Evolutionary conservation across 2,888 invertebrate genomes (phyloP).

Genomic region (Uloborus plumipes): DNA sequence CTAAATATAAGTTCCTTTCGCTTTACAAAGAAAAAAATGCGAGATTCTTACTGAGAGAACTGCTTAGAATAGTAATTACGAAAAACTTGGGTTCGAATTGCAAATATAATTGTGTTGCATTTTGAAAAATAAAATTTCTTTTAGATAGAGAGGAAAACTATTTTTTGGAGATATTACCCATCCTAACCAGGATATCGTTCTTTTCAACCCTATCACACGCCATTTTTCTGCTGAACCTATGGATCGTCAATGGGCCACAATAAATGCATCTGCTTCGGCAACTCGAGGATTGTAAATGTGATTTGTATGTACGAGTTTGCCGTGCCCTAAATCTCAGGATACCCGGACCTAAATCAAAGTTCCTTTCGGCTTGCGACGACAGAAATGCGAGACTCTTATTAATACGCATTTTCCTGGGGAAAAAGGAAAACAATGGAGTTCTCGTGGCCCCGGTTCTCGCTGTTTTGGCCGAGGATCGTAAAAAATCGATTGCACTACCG

Average conservation of each 20-base stretch:
- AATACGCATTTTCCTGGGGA: neutral
- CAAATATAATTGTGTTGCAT: too few species aligned
- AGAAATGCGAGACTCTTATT: conserved; percentile 37
- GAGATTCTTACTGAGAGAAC: conserved; percentile 16
- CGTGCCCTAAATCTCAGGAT: neutral
- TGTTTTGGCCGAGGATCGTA: too few species aligned
- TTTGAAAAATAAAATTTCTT: too few species aligned
- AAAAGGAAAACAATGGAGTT: too few species aligned
- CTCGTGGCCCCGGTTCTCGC: too few species aligned
- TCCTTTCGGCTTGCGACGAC: neutral
- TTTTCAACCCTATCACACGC: neutral
- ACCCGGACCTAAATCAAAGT: conserved; percentile 33
- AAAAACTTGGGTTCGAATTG: too few species aligned
- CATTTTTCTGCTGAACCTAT: conserved; percentile 6
- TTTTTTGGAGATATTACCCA: too few species aligned
- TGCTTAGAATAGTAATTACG: too few species aligned
- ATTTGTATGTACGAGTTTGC: conserved; percentile 31
- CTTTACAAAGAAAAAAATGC: conserved; percentile 1
- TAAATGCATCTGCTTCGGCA: conserved; percentile 27
- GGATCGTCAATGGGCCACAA: neutral
- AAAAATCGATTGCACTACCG: too few species aligned
- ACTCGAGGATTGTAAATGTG: conserved; percentile 39
- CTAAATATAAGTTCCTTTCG: conserved; percentile 37
- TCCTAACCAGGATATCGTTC: too few species aligned
- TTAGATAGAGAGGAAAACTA: too few species aligned